Percentiles rank a stretch among this genome's conserved stretches.
phyloP scores from a whole-genome alignment of 2,113 vertebrate genomes.

The Gallinago media region DNA sequence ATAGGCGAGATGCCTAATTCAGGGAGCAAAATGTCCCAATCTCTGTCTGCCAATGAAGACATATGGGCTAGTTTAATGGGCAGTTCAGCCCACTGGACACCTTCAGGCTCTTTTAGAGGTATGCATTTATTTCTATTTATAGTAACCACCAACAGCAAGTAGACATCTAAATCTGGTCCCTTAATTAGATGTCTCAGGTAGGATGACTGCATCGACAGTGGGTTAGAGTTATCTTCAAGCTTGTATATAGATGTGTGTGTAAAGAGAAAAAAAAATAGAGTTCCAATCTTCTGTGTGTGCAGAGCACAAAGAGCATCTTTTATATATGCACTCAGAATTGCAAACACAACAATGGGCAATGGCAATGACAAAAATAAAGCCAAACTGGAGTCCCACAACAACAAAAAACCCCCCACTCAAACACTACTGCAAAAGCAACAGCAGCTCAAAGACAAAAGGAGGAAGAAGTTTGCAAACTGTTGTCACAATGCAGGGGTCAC shows the following conservation, averaged over 20 bases:
- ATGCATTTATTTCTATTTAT: background rate
- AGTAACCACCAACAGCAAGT: background rate
- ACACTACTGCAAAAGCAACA: background rate
- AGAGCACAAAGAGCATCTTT: background rate
- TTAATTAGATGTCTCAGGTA: background rate
- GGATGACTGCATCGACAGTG: background rate
- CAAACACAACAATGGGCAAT: background rate
- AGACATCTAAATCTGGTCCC: background rate
- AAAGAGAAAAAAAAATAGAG: background rate
- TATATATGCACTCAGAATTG: background rate
- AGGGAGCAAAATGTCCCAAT: background rate
- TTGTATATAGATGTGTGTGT: background rate
- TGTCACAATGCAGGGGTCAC: background rate
- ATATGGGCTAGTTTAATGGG: background rate
- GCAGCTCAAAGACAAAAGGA: background rate
- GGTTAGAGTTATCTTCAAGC: background rate
- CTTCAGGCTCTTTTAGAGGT: background rate
- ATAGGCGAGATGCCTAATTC: background rate
- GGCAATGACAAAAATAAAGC: background rate
- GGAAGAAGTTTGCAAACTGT: background rate
- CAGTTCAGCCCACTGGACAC: background rate
- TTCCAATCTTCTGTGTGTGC: background rate
- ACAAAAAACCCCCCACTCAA: background rate
- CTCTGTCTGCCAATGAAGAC: background rate
- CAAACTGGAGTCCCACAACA: background rate